phyloP scores from a whole-genome alignment of 2,113 vertebrate genomes.

The Rhinoderma darwinii region DNA sequence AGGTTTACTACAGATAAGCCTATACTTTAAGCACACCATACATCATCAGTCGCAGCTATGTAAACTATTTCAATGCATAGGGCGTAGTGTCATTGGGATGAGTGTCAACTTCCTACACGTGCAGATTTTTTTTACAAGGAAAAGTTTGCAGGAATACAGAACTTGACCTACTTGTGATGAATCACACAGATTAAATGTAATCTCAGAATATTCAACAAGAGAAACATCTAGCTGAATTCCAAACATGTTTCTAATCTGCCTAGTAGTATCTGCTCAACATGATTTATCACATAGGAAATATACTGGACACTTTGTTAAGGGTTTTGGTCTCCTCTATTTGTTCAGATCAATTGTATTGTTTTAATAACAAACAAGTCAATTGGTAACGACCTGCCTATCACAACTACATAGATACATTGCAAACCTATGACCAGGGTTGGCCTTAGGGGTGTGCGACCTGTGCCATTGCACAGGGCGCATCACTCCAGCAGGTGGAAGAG shows the following conservation, averaged over 20 bases:
- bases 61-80: constrained; percentile 24
- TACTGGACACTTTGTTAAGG: not conserved
- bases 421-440: no score
- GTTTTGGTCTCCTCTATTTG: not conserved
- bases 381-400: not conserved
- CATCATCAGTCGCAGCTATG: not conserved
- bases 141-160: not conserved
- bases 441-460: no score
- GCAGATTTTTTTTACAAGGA: constrained; percentile 7
- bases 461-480: no score
- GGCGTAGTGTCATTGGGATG: not conserved
- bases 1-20: not conserved
- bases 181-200: not conserved
- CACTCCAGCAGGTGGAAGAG: no score
- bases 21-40: not conserved
- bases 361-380: not conserved
- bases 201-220: not conserved
- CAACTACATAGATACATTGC: not conserved
- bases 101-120: constrained; percentile 34
- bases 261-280: not conserved
- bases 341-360: not conserved
- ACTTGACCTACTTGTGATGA: constrained; percentile 27
- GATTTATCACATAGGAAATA: not conserved
- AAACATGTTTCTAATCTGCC: not conserved
- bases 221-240: not conserved